Base-by-base conservation (phyloP, 2,113 vertebrate species). In the Indri indri region DNA sequence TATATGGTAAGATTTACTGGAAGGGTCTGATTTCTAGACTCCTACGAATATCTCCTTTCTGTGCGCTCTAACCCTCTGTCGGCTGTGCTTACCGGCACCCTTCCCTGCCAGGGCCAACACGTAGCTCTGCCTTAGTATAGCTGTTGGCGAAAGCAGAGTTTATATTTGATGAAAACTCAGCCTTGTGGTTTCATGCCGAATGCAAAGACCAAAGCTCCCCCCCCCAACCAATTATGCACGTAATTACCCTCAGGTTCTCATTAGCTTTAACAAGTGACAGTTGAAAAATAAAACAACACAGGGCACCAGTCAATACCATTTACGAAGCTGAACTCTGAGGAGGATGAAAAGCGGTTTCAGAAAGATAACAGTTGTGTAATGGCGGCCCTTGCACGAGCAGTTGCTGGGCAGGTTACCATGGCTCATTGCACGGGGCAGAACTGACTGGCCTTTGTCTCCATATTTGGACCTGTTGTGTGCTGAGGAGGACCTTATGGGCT, bases 181-280 rank as follows among this genome's bases (percentile, higher is more conserved):
- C 88, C 40, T 71, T 92, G 71, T 81, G 65, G 91, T 92, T 94
- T 94, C 22, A 61, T 17, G 71, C 77, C 6, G 47, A 81, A 71
- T 82, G 81, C 88, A 66, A 17, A 77, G 85, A 47, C 73, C 40
- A 0, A 37, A 27, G 70, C 59, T 63, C 27, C 8, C 4, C 52
- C 68, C 30, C 57, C 59, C 6, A 2, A n/a, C 54, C 52, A 16
- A 0, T 90, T 82, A 42, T 57, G 70, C 47, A 32, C n/a, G 3
- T 68, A 66, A 42, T 89, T 66, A 85, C 40, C 37, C 47, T 47
- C 47, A n/a, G 52, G 66, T 68, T 88, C 84, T 52, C 52, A 23
- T 65, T 86, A 83, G 68, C 79, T 96, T 85, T 71, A 42, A 82
- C 84, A 86, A 73, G 45, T 54, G 91, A 52, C 30, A 9, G 34